These are phyloP conservation scores for Holothuria leucospilota DNA, from an alignment of 53 echinoderm and acorn worm species.

Conservation along the genomic window DNA sequence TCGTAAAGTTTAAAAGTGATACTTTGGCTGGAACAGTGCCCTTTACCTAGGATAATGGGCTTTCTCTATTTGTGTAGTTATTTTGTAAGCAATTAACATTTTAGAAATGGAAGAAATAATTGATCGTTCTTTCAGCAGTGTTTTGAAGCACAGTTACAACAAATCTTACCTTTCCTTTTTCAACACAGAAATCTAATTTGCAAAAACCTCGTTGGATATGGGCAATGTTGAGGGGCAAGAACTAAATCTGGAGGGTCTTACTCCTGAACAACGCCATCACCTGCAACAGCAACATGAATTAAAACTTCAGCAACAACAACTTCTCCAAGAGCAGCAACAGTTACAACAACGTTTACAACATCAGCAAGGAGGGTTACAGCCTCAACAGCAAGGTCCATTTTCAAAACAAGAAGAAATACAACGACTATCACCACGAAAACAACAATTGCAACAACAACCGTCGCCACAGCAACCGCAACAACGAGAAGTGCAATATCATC, in stretches of 20 bases:
- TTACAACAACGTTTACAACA: slow-evolving; percentile 35
- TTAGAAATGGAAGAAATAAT: too few species aligned
- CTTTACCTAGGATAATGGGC: too few species aligned
- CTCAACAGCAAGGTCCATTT: not conserved
- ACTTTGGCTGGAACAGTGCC: too few species aligned
- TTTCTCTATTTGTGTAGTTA: too few species aligned
- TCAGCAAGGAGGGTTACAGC: slow-evolving; percentile 3
- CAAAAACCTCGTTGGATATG: not conserved
- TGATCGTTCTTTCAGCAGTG: too few species aligned
- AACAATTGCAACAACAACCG: not conserved
- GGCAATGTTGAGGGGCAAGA: slow-evolving; percentile 48
- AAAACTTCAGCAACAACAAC: slow-evolving; percentile 36
- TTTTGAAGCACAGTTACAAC: too few species aligned
- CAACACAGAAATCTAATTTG: too few species aligned
- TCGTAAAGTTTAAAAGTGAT: too few species aligned
- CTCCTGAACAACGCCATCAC: slow-evolving; percentile 35
- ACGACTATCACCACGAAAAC: too few species aligned
- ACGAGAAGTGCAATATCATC: slow-evolving; percentile 32
- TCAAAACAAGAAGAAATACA: too few species aligned
- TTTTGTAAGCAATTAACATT: too few species aligned
- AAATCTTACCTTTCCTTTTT: too few species aligned
- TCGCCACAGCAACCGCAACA: not conserved
- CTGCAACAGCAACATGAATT: slow-evolving; percentile 24
- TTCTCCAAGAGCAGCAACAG: slow-evolving; percentile 28
- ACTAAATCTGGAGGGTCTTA: slow-evolving; percentile 22